Evolutionary conservation across 2,113 vertebrate species (phyloP), one percentile per base, ranked within the genome.

Genomic region (Indicator maculatus): DNA sequence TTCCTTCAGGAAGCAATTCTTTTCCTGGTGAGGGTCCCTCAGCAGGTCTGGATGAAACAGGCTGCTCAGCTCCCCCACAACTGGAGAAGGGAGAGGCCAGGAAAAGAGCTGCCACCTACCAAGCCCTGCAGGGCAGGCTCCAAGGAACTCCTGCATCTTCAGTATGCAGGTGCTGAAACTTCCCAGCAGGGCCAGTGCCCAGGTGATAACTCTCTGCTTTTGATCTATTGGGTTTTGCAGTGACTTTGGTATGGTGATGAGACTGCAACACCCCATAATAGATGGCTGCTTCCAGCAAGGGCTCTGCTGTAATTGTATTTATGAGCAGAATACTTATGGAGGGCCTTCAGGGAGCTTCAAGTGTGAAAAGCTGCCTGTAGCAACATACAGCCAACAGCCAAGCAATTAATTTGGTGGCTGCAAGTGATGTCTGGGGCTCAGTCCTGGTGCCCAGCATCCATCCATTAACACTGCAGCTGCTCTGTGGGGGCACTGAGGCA

Each of bases 291-390:
- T 92, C 95, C 93, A 96, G 95, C 94, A 95, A 94, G 90, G 95
- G 70, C 93, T 82, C 65, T 56, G 87, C 81, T 93, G 56, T 97
- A 96, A 96, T 97, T 97, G 96, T 97, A 97, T 97, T 97, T 97
- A 96, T 96, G 96, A 96, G 88, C 67, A 87, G 97, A 97, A 97
- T 96, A 96, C 96, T 96, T 96, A 96, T 80, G 91, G 88, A 89
- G 83, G 83, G 95, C 91, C 96, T 97, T 96, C 94, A 44, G 96
- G 95, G 95, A 95, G 64, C 86, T 78, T 90, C 73, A 90, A 94
- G 96, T 95, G 90, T 96, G 94, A 96, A 96, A 97, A 96, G 92
- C 95, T 94, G 93, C 90, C 70, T 96, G 50, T 83, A 94, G 95
- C 93, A 97, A 96, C 93, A 93, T 95, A 96, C 88, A 96, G 91